Conservation (phyloP, 2,797 vertebrate genomes). For the Ctenopoma kingsleyae region DNA sequence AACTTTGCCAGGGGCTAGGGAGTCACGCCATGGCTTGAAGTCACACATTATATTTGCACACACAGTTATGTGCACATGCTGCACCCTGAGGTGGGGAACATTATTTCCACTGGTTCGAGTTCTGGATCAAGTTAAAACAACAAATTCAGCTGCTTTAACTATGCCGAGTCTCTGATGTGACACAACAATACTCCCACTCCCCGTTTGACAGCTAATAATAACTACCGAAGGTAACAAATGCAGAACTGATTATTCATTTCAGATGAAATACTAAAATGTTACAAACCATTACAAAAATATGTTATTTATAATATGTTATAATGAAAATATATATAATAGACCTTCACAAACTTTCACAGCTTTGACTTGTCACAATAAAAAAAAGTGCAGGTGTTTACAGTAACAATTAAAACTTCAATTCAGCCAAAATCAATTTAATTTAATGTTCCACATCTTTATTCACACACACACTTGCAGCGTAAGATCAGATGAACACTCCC, state of each 20-base stretch:
- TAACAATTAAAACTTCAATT: neutral
- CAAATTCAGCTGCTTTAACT: slow-evolving; percentile 1
- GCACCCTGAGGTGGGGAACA: neutral
- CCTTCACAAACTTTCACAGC: slow-evolving; percentile 8
- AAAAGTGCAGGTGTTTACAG: too few relatives aligned
- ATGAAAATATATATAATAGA: neutral
- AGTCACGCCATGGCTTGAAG: slow-evolving; percentile 59
- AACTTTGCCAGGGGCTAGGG: slow-evolving; percentile 62
- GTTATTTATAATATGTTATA: neutral
- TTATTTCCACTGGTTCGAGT: slow-evolving; percentile 3
- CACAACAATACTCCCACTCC: neutral
- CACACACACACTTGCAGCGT: too few relatives aligned
- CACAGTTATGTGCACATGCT: slow-evolving; percentile 9
- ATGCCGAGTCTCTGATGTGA: neutral
- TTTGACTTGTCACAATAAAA: too few relatives aligned
- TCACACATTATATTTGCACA: slow-evolving; percentile 13
- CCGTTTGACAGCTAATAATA: neutral
- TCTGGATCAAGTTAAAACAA: slow-evolving; percentile 18
- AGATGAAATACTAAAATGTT: neutral
- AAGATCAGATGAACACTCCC: slow-evolving; percentile 41
- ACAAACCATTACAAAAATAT: neutral
- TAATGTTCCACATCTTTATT: neutral
- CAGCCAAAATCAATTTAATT: neutral
- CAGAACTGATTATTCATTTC: neutral
- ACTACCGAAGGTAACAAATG: neutral